phyloP scores from a whole-genome alignment of 2,113 vertebrate genomes.

The Rhadina sibilatrix region DNA sequence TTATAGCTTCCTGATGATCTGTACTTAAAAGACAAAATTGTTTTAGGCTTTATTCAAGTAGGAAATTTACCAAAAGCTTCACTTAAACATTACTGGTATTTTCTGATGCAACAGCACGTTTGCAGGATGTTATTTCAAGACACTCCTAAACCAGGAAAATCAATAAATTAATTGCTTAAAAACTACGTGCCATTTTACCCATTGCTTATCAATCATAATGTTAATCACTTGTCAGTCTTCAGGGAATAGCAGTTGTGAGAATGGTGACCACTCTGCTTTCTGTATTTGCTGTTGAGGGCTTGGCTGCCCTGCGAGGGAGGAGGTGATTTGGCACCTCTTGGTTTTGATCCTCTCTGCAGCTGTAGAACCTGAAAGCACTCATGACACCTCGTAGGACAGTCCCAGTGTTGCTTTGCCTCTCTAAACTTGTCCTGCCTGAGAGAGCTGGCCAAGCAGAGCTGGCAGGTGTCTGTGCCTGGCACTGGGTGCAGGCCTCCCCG shows the following conservation, averaged over 20 bases:
- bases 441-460: not conserved
- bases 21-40: not conserved
- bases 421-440: not conserved
- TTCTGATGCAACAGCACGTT: not conserved
- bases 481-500: accelerated
- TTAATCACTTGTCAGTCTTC: not conserved
- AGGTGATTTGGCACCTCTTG: not conserved
- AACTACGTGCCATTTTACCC: not conserved
- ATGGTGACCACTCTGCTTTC: not conserved
- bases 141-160: not conserved
- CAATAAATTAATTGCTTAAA: not conserved
- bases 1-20: not conserved
- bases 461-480: not conserved
- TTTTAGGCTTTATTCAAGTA: not conserved
- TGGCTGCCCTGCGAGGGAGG: not conserved
- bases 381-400: not conserved
- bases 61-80: not conserved
- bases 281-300: not conserved
- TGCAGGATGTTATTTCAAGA: not conserved
- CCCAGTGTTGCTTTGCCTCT: not conserved
- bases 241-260: not conserved
- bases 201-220: not conserved
- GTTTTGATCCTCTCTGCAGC: not conserved
- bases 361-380: not conserved
- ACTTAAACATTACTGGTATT: not conserved